Evolutionary conservation across 2,797 vertebrate species (phyloP).

Genomic region (Todus mexicanus): DNA sequence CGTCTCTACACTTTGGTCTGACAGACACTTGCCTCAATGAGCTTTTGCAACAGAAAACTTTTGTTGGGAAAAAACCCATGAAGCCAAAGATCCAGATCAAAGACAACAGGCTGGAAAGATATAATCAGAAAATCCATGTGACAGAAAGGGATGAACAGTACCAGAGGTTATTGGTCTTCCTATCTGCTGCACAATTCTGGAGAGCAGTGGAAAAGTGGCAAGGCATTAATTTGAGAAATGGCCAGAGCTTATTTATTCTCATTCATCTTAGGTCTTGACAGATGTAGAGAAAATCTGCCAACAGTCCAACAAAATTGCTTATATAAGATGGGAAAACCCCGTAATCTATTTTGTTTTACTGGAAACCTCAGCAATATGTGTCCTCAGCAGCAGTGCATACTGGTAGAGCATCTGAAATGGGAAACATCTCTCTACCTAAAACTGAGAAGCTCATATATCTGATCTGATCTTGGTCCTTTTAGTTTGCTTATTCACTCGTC

Average conservation of each 20-base stretch:
- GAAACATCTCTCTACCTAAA: neutral
- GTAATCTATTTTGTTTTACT: neutral
- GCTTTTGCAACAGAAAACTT: constrained; percentile 3
- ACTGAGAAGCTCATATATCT: neutral
- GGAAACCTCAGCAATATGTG: neutral
- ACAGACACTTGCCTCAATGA: constrained; percentile 5
- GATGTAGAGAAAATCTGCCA: neutral
- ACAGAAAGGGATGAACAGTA: neutral
- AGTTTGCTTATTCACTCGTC: neutral
- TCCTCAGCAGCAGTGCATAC: neutral
- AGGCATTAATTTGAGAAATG: neutral
- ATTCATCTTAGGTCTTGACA: neutral
- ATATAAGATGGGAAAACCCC: neutral
- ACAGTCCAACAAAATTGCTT: neutral
- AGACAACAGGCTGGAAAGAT: neutral
- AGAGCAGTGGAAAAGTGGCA: neutral
- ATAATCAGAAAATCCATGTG: neutral
- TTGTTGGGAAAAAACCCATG: neutral
- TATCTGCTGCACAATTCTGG: neutral
- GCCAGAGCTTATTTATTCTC: neutral
- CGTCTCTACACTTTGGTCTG: neutral
- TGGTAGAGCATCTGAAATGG: neutral
- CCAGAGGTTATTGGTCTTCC: neutral
- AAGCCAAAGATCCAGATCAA: neutral
- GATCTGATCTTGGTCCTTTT: neutral